Evolutionary conservation across 2,113 vertebrate genomes (phyloP).

Genomic region (Actinemys pallida): DNA sequence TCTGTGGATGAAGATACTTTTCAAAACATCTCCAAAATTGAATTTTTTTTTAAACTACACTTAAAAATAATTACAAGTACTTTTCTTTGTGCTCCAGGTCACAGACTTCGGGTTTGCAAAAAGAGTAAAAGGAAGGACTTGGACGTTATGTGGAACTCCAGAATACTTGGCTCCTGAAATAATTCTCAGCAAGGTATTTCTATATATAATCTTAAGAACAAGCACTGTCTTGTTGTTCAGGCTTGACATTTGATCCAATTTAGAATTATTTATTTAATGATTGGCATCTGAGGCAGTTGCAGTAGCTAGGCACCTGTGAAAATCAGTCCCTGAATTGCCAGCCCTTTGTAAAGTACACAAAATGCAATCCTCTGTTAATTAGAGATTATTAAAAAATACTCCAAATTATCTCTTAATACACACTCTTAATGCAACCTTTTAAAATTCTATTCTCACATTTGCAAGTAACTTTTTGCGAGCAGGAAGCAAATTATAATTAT

Average conservation of each 20-base stretch:
- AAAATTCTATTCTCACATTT: background rate
- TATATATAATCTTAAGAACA: background rate
- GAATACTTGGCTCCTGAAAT: slow-evolving; percentile 99
- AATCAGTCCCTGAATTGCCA: background rate
- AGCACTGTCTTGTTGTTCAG: background rate
- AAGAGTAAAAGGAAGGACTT: slow-evolving; percentile 99
- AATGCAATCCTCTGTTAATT: background rate
- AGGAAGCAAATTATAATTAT: background rate
- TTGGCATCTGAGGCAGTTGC: background rate
- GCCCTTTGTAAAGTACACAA: background rate
- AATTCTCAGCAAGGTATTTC: slow-evolving; percentile 97
- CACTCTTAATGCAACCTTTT: background rate
- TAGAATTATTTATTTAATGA: background rate
- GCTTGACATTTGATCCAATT: background rate
- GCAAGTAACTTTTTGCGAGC: background rate
- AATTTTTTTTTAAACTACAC: background rate
- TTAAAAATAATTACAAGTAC: background rate
- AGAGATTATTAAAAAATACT: background rate
- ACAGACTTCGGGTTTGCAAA: slow-evolving; percentile 99
- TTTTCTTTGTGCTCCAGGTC: slow-evolving; percentile 82
- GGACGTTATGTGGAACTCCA: slow-evolving; percentile 99
- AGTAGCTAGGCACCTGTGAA: background rate
- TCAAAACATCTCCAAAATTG: background rate
- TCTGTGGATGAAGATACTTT: background rate
- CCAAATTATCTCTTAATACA: background rate